These are phyloP conservation scores for Scomber japonicus DNA, from an alignment of 2,113 vertebrate species.

Conservation along the genomic window DNA sequence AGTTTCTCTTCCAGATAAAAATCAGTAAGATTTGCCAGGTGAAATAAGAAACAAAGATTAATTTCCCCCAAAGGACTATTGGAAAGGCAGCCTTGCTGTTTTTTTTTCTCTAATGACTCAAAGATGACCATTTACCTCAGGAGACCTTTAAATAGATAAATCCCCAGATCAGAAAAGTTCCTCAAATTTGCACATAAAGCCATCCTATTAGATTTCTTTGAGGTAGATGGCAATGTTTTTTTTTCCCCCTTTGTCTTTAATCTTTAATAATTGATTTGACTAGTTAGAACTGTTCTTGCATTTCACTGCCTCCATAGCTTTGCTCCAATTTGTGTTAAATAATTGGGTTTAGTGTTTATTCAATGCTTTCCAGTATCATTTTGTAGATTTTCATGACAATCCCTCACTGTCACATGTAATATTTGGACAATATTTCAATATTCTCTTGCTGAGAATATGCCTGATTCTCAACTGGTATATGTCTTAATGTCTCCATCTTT, in stretches of 20 bases:
- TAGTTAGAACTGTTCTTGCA: neutral
- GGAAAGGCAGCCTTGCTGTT: neutral
- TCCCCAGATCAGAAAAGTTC: neutral
- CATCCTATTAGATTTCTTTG: neutral
- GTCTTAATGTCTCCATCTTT: neutral
- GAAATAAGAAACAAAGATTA: slow-evolving; percentile 2
- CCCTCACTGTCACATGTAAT: neutral
- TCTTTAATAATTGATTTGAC: neutral
- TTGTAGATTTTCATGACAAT: neutral
- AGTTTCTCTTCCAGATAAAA: neutral
- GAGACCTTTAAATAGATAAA: neutral
- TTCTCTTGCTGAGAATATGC: neutral
- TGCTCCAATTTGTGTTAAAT: neutral
- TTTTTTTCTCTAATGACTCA: neutral
- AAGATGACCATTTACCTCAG: neutral
- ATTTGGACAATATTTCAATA: neutral
- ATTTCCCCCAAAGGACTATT: neutral
- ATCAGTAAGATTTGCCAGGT: neutral
- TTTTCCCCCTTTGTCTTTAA: neutral
- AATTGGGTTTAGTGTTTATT: slow-evolving; percentile 4
- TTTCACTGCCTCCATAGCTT: neutral
- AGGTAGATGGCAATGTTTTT: neutral
- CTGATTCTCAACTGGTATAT: neutral
- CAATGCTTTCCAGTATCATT: neutral
- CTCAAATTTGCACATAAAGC: neutral